Evolutionary conservation across 2,113 vertebrate genomes (phyloP), one percentile per base, ranked within the genome.

Genomic region (Xenopus borealis): DNA sequence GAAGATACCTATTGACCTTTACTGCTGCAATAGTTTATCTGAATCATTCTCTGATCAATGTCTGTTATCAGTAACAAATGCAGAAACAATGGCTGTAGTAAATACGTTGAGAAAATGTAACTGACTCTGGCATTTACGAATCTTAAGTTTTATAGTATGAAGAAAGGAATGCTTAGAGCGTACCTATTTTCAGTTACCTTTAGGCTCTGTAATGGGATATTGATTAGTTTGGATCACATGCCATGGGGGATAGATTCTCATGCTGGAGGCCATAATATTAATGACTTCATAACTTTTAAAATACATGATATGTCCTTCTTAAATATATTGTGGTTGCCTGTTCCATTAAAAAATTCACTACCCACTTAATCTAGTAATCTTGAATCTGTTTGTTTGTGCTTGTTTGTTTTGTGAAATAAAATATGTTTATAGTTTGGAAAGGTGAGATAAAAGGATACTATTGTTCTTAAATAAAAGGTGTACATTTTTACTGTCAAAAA

Each of bases 141-240:
- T 79, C 53, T 72, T 63, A 47, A 66, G 47, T 81, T 79, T 72
- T 82, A 62, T 23, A 14, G 61, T 20, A 5, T 82, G 30, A 40
- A 71, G 78, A 69, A 78, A 83, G 67, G 63, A 11, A 68, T 68
- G 65, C 61, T 80, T 17, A 62, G 59, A 62, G 20, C 66, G 68
- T 64, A 50, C 46, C 79, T 77, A 55, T 33, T 82, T 33, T 74
- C 65, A 82, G 59, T 84, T 30, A 19, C 79, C 72, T 82, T 52
- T 74, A 67, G 19, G 40, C 78, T 81, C 78, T 75, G 30, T 96
- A 97, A 96, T 96, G 93, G 88, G 94, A 94, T 98, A 97, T 96
- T 96, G 95, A 98, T 97, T 95, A 91, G 90, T 89, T 88, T 87
- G 90, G 91, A 92, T 91, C 86, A 89, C 86, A 87, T 86, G 90